Conservation (phyloP, 2,888 invertebrate genomes). For the Ennomos fuscantarius region DNA sequence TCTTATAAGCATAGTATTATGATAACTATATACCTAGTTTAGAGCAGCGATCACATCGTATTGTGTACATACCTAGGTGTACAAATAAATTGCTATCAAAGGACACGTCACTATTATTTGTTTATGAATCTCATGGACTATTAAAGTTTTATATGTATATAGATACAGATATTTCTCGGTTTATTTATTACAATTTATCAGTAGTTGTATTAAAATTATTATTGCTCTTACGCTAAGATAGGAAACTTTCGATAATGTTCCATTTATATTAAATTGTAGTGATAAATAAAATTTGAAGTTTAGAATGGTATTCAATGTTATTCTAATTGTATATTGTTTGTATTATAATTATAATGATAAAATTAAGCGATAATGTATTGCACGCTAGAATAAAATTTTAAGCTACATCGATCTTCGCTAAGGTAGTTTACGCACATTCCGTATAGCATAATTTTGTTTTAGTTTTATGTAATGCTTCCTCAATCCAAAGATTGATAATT, state of each 20-base stretch:
- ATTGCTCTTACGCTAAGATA: slow-evolving; percentile 47
- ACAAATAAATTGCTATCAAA: slow-evolving; percentile 58
- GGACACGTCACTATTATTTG: slow-evolving; percentile 58
- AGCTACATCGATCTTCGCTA: slow-evolving; percentile 39
- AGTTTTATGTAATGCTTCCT: slow-evolving; percentile 50
- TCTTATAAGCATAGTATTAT: slow-evolving; percentile 35
- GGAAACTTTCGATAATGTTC: slow-evolving; percentile 64
- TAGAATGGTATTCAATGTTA: slow-evolving; percentile 71
- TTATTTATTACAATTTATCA: slow-evolving; percentile 67
- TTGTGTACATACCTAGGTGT: slow-evolving; percentile 61
- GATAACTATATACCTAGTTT: slow-evolving; percentile 37
- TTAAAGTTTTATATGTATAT: slow-evolving; percentile 63
- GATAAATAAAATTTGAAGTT: slow-evolving; percentile 50
- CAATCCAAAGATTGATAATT: slow-evolving; percentile 76
- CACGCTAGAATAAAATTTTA: slow-evolving; percentile 46
- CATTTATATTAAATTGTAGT: slow-evolving; percentile 56
- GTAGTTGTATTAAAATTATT: slow-evolving; percentile 56
- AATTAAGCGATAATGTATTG: slow-evolving; percentile 56
- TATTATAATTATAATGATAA: slow-evolving; percentile 52
- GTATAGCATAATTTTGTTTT: slow-evolving; percentile 55
- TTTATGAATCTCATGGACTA: slow-evolving; percentile 72
- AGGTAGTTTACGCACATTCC: slow-evolving; percentile 70
- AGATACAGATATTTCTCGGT: slow-evolving; percentile 59
- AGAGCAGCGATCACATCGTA: slow-evolving; percentile 58
- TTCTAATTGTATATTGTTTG: slow-evolving; percentile 64